Evolutionary conservation across 1,140 invertebrate species (phyloP).

Genomic region (Drosophila simulans): DNA sequence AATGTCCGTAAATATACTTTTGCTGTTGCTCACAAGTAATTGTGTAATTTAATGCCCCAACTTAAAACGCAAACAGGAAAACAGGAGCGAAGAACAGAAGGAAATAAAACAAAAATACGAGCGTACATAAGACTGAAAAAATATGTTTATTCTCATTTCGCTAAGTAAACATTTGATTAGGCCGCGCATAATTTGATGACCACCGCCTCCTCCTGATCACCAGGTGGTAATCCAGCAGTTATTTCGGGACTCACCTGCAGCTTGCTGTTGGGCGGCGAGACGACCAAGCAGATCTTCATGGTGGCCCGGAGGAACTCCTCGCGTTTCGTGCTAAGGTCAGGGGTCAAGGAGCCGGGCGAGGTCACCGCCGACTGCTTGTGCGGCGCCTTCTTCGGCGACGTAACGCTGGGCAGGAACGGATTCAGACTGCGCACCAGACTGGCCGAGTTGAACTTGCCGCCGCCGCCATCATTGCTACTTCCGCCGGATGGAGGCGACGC

Average conservation of each 20-base stretch:
- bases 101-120: slow-evolving; percentile 50
- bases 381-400: slow-evolving; percentile 60
- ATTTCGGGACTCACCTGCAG: slow-evolving; percentile 75
- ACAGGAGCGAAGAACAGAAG: slow-evolving; percentile 2
- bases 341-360: slow-evolving; percentile 59
- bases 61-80: slow-evolving; percentile 35
- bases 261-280: slow-evolving; percentile 82
- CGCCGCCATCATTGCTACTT: slow-evolving; percentile 22
- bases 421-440: slow-evolving; percentile 58
- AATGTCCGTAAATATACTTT: slow-evolving; percentile 17
- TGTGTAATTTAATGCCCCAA: slow-evolving; percentile 42
- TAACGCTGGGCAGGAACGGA: slow-evolving; percentile 54
- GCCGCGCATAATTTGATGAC: slow-evolving; percentile 45
- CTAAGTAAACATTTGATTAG: slow-evolving; percentile 55
- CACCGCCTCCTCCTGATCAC: slow-evolving; percentile 1
- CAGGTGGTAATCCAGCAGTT: not conserved
- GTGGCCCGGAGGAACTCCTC: slow-evolving; percentile 85
- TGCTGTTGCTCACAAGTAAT: slow-evolving; percentile 22
- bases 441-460: slow-evolving; percentile 44
- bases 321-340: slow-evolving; percentile 83
- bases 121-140: slow-evolving; percentile 43
- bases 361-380: slow-evolving; percentile 56
- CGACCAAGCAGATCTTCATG: slow-evolving; percentile 84
- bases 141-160: slow-evolving; percentile 59
- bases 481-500: slow-evolving; percentile 18